Percentiles rank a stretch among this genome's conserved stretches.
These are phyloP conservation scores for Aphidius ervi DNA, from an alignment of 1,140 invertebrate species.

Conservation along the genomic window DNA sequence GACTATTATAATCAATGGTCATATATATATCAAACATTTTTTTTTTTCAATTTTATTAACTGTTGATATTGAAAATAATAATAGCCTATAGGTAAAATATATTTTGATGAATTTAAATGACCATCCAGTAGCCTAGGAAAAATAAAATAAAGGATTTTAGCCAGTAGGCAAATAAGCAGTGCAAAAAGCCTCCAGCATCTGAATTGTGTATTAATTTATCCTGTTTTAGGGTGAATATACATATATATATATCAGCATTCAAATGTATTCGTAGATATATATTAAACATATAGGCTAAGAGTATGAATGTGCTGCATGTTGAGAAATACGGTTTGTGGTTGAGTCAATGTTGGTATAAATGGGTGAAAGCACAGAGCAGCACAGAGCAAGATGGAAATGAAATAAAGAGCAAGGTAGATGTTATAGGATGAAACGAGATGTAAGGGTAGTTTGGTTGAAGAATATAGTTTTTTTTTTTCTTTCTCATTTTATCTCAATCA, in stretches of 20 bases:
- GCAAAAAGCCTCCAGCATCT: background rate
- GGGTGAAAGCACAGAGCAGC: constrained; percentile 1
- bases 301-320: background rate
- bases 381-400: constrained; percentile 13
- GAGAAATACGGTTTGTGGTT: background rate
- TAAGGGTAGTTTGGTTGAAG: constrained; percentile 3
- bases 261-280: constrained; percentile 2
- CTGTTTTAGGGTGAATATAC: background rate
- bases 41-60: too few species aligned
- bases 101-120: too few species aligned
- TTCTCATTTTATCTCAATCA: too few species aligned
- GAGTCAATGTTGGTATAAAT: constrained; percentile 14
- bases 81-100: too few species aligned
- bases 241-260: background rate
- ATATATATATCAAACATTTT: too few species aligned
- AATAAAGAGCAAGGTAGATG: constrained; percentile 13
- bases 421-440: constrained; percentile 1
- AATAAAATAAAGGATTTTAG: too few species aligned
- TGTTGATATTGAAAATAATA: too few species aligned
- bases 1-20: too few species aligned
- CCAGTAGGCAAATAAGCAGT: background rate
- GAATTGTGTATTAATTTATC: constrained; percentile 8
- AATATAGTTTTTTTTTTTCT: too few species aligned
- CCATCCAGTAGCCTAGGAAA: too few species aligned
- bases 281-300: background rate